Base-by-base conservation (phyloP, 2,888 invertebrate species). In the Parelbella ahira region DNA sequence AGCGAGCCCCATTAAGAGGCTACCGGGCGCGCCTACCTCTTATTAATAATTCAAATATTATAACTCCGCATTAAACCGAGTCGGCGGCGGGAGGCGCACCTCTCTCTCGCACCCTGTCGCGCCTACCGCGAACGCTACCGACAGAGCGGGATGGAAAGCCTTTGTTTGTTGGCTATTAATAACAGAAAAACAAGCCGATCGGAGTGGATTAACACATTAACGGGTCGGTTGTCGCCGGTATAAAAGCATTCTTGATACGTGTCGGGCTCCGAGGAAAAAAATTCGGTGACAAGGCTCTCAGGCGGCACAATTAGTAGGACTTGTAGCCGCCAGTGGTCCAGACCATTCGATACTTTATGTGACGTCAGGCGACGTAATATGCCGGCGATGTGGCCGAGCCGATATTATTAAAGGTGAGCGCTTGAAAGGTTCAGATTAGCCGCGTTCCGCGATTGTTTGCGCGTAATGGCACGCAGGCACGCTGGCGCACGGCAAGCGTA, bases 121-220 rank as follows among this genome's bases (percentile, higher is more conserved):
- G 18, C 46, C 7, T 8, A 8, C 29, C 9, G 11, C 11, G 4
- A 8, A 2, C 2, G 7, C 44, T 32, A 32, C 46, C 23, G 60
- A 28, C 55, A 45, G 60, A 65, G 63, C 48, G 65, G 45, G 72
- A 67, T 49, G 51, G 45, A 36, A 24, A 45, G 39, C 47, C 50
- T 64, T 56, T 68, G 71, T 77, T 71, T 69, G 76, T 74, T 68
- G 69, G 73, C 73, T 70, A 79, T 78, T 76, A 79, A 76, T 81
- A 78, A 72, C 73, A 63, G 64, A 63, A 61, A 61, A 69, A 79
- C 81, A 73, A 68, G 73, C 60, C 71, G 73, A 71, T 68, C 69
- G 63, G 66, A 83, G 77, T 81, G 82, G 80, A 84, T 84, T 84
- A 84, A 84, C 78, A 84, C 83, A 82, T 83, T 82, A 83, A 73